phyloP scores from a whole-genome alignment of 1,140 invertebrate species.

The Anoplophora glabripennis region DNA sequence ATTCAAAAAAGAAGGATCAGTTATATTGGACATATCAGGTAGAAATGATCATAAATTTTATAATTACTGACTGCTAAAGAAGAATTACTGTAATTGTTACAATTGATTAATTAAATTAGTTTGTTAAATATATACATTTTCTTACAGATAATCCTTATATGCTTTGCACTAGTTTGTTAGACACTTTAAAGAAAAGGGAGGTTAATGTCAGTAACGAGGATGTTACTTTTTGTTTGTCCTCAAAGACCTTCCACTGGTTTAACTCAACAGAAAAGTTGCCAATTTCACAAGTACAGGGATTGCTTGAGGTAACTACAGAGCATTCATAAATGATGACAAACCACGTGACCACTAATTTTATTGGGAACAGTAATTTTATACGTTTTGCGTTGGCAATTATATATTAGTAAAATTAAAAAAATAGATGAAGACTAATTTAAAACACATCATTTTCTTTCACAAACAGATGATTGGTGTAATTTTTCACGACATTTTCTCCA shows the following conservation, averaged over 20 bases:
- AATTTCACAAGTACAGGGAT: slow-evolving; percentile 61
- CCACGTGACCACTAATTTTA: too few relatives aligned
- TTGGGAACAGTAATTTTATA: too few relatives aligned
- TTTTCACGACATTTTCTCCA: too few relatives aligned
- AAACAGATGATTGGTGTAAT: too few relatives aligned
- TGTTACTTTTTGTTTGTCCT: slow-evolving; percentile 65
- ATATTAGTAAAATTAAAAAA: too few relatives aligned
- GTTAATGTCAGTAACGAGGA: slow-evolving; percentile 65
- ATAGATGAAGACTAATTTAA: too few relatives aligned
- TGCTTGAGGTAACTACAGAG: slow-evolving; percentile 48
- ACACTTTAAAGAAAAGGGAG: slow-evolving; percentile 63
- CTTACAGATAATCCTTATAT: slow-evolving; percentile 65
- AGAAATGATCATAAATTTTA: slow-evolving; percentile 22
- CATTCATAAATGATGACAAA: too few relatives aligned
- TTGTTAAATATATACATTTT: not conserved
- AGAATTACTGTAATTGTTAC: too few relatives aligned
- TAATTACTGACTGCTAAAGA: too few relatives aligned
- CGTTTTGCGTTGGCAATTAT: too few relatives aligned
- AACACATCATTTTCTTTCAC: too few relatives aligned
- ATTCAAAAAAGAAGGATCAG: slow-evolving; percentile 59
- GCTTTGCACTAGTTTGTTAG: slow-evolving; percentile 64
- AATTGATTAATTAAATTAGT: slow-evolving; percentile 7
- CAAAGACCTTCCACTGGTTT: slow-evolving; percentile 72
- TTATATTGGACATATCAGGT: slow-evolving; percentile 65
- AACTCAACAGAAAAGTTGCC: slow-evolving; percentile 66